Percentiles rank a stretch among this genome's conserved stretches.
Evolutionary conservation across 2,113 vertebrate species (phyloP).

Genomic region (Nycticorax nycticorax): DNA sequence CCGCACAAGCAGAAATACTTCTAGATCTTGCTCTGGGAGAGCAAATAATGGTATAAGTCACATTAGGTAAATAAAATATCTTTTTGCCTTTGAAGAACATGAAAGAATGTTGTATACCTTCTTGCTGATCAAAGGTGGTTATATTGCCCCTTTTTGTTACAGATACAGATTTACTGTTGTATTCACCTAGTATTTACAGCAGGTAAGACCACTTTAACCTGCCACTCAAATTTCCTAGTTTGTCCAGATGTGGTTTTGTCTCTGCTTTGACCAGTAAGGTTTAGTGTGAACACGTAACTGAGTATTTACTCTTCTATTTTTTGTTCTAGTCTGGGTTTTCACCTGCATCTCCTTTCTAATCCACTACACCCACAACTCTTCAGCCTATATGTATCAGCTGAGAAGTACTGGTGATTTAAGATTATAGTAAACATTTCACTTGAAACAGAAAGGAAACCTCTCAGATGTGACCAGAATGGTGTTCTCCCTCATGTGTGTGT

Average conservation of each 20-base stretch:
- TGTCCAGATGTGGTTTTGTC: background rate
- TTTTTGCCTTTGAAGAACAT: constrained; percentile 7
- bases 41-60: background rate
- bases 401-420: background rate
- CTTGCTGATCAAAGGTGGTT: background rate
- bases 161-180: background rate
- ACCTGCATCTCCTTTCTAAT: background rate
- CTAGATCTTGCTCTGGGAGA: background rate
- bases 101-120: background rate
- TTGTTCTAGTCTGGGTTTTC: background rate
- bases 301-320: background rate
- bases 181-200: background rate
- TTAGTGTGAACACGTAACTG: background rate
- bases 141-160: background rate
- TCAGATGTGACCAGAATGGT: background rate
- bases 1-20: background rate
- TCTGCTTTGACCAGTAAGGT: background rate
- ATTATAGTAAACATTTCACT: background rate
- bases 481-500: background rate
- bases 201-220: background rate
- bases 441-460: background rate
- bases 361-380: fast-evolving
- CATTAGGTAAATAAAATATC: background rate
- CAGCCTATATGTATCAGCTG: background rate
- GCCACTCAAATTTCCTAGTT: background rate